Base-by-base conservation (phyloP, 2,113 vertebrate genomes). In the Myodes glareolus region DNA sequence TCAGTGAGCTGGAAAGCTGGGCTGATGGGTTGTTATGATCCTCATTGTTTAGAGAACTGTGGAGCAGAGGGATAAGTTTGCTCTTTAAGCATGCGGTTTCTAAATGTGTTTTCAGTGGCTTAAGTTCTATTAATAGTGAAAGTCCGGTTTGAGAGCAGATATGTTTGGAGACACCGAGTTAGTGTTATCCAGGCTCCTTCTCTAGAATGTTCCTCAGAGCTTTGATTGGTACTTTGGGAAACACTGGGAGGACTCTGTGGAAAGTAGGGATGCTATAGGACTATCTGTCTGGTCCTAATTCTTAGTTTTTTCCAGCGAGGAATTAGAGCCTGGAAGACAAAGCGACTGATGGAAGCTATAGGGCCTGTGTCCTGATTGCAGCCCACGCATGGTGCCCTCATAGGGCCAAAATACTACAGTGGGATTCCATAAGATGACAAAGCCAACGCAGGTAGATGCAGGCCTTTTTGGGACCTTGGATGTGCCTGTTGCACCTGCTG, bases 11-110 rank as follows among this genome's bases (percentile, higher is more conserved):
- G 55, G 81, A 47, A 36, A 78, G 47, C 47, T 23, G 45, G 23
- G 45, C 47, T 70, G 16, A 1, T 31, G 45, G 21, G n/a, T 39
- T 39, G n/a, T 61, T 13, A 47, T 3, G 67, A 23, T 92, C 36
- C 36, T 45, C 11, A 23, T 94, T 76, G 23, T 99, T 99, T 99
- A 99, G 98, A 87, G 94, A 98, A 93, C 10, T 90, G 76, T 97
- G 52, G 33, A 75, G 86, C 50, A 36, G 77, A 72, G 63, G 77
- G 29, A 77, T 17, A 63, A 19, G 29, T 76, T 31, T 73, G 31
- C 63, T 87, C 29, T 36, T 91, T 47, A 39, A 96, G 27, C 42
- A 17, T 7, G 21, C 21, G 29, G 5, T 90, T 96, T 94, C 80
- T 87, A 50, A 73, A 77, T 45, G 36, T 68, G 76, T 80, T 92